Percentiles rank a stretch among this genome's conserved stretches.
Conservation (phyloP, 2,797 vertebrate genomes). For the Margarornis squamiger region DNA sequence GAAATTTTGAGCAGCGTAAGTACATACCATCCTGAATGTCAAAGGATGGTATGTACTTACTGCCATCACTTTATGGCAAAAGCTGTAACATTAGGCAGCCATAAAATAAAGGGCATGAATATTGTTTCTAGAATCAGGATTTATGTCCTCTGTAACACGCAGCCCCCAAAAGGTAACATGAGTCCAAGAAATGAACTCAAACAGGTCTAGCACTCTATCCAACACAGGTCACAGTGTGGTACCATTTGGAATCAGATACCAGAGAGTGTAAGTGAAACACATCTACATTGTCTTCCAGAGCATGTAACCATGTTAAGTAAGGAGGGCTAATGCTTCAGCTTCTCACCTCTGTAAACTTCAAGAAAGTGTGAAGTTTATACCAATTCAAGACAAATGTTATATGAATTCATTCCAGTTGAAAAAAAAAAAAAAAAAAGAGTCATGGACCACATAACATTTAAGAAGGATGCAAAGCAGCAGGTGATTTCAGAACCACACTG, state of each 20-base stretch:
- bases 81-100: background rate
- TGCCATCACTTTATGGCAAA: background rate
- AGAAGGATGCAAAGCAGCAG: constrained; percentile 13
- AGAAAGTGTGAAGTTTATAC: background rate
- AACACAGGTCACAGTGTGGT: background rate
- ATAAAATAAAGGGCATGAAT: background rate
- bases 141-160: background rate
- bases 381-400: background rate
- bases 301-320: background rate
- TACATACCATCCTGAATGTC: background rate
- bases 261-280: background rate
- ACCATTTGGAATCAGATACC: background rate
- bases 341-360: background rate
- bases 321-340: background rate
- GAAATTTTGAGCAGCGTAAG: background rate
- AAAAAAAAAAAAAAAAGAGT: background rate
- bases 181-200: background rate
- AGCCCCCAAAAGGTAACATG: background rate
- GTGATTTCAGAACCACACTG: constrained; percentile 19
- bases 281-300: background rate
- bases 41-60: too few relatives aligned
- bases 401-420: background rate
- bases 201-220: background rate
- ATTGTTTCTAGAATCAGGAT: background rate
- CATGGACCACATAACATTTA: background rate